phyloP scores from a whole-genome alignment of 2,888 invertebrate genomes.

The Eudasyphora cyanicolor region DNA sequence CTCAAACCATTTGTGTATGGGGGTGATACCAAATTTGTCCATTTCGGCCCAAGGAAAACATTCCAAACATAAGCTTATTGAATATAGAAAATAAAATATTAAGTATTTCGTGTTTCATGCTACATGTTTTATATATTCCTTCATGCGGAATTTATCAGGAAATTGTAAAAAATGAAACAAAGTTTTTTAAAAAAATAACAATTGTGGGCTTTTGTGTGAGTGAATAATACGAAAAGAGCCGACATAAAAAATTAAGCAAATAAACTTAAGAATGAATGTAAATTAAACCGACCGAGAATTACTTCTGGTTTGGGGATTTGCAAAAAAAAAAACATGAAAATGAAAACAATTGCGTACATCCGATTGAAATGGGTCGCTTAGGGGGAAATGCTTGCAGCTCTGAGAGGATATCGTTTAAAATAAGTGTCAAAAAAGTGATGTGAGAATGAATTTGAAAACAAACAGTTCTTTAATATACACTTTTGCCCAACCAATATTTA shows the following conservation, averaged over 20 bases:
- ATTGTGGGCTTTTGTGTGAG: background rate
- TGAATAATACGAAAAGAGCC: background rate
- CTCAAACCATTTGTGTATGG: too few relatives aligned
- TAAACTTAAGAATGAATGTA: background rate
- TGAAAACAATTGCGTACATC: conserved; percentile 18
- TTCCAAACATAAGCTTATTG: too few relatives aligned
- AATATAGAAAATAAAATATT: too few relatives aligned
- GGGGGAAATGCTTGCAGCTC: background rate
- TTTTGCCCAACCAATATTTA: background rate
- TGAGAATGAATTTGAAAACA: background rate
- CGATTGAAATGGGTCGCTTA: background rate
- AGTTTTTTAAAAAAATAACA: conserved; percentile 8
- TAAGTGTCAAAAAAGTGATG: background rate
- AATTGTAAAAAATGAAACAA: background rate
- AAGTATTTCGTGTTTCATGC: too few relatives aligned
- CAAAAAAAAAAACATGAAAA: background rate
- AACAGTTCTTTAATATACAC: background rate
- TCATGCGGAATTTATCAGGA: background rate
- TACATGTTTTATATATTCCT: too few relatives aligned
- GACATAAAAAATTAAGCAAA: background rate
- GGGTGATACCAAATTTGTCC: too few relatives aligned
- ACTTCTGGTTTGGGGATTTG: background rate
- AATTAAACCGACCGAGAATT: background rate
- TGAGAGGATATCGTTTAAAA: too few relatives aligned
- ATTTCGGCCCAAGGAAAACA: too few relatives aligned